Conservation (phyloP, 2,888 invertebrate species). For the Eupeodes luniger region DNA sequence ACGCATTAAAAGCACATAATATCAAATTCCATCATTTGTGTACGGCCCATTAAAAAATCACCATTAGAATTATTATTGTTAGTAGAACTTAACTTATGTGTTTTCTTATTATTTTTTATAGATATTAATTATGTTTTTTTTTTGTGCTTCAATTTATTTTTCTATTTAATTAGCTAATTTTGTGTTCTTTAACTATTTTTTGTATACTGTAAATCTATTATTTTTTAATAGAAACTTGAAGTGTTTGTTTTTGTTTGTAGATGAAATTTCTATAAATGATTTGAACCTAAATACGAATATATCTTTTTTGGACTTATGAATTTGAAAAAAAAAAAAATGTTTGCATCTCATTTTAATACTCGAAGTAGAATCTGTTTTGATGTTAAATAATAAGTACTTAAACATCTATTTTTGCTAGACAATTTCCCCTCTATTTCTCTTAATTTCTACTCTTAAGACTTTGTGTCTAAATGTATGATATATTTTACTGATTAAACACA, state of each 20-base stretch:
- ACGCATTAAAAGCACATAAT: slow-evolving; percentile 78
- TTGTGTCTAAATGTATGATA: neutral
- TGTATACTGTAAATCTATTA: neutral
- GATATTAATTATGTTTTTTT: slow-evolving; percentile 1
- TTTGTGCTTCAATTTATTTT: neutral
- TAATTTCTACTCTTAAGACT: neutral
- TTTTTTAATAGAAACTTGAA: neutral
- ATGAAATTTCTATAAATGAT: no score
- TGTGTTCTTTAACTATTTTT: slow-evolving; percentile 8
- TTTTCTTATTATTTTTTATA: slow-evolving; percentile 24
- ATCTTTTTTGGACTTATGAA: no score
- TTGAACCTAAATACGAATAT: no score
- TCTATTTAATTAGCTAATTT: neutral
- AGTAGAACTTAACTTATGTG: slow-evolving; percentile 63
- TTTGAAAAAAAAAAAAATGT: neutral
- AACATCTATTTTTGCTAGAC: slow-evolving; percentile 9
- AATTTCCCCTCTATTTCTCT: neutral
- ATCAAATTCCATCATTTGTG: slow-evolving; percentile 84
- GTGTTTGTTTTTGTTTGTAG: neutral
- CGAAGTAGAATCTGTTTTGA: neutral
- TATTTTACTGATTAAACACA: neutral
- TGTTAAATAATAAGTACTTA: neutral
- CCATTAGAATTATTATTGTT: slow-evolving; percentile 74
- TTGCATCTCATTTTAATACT: neutral
- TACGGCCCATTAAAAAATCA: slow-evolving; percentile 83